These are phyloP conservation scores for Latheticus oryzae DNA, from an alignment of 2,888 invertebrate species.

Conservation along the genomic window DNA sequence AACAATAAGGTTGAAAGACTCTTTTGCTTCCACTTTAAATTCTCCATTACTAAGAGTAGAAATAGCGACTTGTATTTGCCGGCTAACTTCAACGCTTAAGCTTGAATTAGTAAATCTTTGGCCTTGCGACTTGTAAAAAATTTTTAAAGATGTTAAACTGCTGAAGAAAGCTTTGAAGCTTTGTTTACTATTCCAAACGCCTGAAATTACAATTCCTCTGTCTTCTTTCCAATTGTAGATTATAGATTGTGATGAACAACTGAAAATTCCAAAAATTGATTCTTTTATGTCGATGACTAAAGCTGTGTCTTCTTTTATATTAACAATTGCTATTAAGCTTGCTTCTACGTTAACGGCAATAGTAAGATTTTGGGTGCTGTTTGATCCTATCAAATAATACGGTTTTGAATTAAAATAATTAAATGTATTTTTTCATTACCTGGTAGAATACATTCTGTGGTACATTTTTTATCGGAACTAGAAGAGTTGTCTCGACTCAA, in stretches of 20 bases:
- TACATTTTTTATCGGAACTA: background rate
- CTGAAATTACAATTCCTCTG: background rate
- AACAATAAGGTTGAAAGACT: background rate
- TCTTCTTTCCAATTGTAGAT: background rate
- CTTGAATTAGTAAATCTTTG: slow-evolving; percentile 1
- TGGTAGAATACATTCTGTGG: background rate
- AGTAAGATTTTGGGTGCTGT: background rate
- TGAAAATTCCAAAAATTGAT: slow-evolving; percentile 1
- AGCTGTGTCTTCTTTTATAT: background rate
- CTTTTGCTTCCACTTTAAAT: slow-evolving; percentile 1
- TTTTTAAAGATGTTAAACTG: slow-evolving; percentile 3
- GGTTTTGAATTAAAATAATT: background rate
- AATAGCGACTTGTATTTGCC: background rate
- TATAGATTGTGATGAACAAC: background rate
- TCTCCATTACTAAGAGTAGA: background rate
- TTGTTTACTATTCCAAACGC: background rate
- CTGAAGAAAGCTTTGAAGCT: background rate
- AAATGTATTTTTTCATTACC: slow-evolving; percentile 3
- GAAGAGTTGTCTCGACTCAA: too few relatives aligned
- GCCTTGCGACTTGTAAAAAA: background rate
- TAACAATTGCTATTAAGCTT: background rate
- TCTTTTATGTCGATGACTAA: slow-evolving; percentile 1
- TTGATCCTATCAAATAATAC: background rate
- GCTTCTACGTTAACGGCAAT: background rate
- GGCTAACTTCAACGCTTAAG: background rate